phyloP scores from a whole-genome alignment of 1,140 invertebrate species.

The Rhyacophila brunnea region DNA sequence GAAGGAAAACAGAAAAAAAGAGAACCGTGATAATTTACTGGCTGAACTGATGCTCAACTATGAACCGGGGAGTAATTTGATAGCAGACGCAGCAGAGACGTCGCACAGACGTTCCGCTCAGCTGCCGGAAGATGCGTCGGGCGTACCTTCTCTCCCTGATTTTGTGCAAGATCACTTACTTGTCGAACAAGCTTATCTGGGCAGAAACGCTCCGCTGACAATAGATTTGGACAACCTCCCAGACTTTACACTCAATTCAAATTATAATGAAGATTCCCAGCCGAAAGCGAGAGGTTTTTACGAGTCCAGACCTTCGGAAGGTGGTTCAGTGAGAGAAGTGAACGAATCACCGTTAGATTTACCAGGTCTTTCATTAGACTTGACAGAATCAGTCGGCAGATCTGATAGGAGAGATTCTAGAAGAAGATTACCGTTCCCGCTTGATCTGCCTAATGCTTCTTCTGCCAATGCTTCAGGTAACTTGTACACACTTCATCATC shows the following conservation, averaged over 20 bases:
- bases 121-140: conserved; percentile 42
- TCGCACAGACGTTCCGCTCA: background rate
- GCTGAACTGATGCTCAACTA: background rate
- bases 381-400: conserved; percentile 51
- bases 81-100: background rate
- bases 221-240: conserved; percentile 58
- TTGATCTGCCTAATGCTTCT: conserved; percentile 48
- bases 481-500: background rate
- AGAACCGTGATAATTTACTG: background rate
- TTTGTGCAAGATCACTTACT: conserved; percentile 67
- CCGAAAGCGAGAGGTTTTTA: no score
- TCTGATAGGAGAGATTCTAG: background rate
- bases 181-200: conserved; percentile 60
- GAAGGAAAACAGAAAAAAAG: conserved; percentile 5
- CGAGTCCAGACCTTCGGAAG: no score
- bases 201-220: conserved; percentile 47
- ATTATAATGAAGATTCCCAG: conserved; percentile 34
- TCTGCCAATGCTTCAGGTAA: conserved; percentile 38
- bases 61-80: background rate
- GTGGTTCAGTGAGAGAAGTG: no score
- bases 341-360: conserved; percentile 39
- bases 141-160: conserved; percentile 59
- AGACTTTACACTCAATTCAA: conserved; percentile 58
- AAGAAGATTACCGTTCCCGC: conserved; percentile 44
- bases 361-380: conserved; percentile 45